Conservation (phyloP, 2,113 vertebrate species). For the Bufo gargarizans region DNA sequence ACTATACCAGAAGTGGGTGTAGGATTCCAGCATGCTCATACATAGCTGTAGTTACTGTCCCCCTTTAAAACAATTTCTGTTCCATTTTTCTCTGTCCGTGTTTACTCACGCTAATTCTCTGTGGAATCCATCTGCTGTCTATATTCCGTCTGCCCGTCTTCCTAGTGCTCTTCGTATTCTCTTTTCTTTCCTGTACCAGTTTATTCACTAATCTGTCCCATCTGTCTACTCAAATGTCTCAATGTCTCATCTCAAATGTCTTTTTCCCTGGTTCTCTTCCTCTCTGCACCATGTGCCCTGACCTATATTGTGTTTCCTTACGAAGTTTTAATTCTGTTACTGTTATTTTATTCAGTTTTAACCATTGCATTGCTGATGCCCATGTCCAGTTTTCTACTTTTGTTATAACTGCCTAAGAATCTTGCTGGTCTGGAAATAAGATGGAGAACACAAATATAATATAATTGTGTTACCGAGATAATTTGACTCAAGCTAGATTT, state of each 20-base stretch:
- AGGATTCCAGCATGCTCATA: neutral
- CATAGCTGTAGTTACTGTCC: neutral
- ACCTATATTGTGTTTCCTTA: constrained; percentile 9
- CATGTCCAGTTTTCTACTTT: no score
- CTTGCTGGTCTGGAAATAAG: neutral
- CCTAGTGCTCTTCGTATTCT: constrained; percentile 11
- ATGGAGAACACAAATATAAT: no score
- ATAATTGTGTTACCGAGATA: no score
- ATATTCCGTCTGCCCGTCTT: constrained; percentile 28
- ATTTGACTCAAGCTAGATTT: no score
- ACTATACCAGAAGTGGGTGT: neutral
- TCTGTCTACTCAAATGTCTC: constrained; percentile 26
- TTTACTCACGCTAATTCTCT: neutral
- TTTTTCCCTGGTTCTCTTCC: neutral
- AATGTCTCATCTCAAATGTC: constrained; percentile 32
- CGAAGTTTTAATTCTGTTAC: neutral
- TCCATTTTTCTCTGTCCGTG: neutral
- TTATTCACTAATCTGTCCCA: constrained; percentile 41
- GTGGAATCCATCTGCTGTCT: constrained; percentile 13
- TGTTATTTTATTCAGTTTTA: neutral
- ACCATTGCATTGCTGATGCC: neutral
- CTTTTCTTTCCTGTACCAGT: constrained; percentile 23
- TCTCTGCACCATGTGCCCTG: neutral
- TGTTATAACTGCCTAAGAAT: neutral
- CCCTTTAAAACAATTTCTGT: neutral